Conservation (phyloP, 2,888 invertebrate species). For the Autographa pulchrina region DNA sequence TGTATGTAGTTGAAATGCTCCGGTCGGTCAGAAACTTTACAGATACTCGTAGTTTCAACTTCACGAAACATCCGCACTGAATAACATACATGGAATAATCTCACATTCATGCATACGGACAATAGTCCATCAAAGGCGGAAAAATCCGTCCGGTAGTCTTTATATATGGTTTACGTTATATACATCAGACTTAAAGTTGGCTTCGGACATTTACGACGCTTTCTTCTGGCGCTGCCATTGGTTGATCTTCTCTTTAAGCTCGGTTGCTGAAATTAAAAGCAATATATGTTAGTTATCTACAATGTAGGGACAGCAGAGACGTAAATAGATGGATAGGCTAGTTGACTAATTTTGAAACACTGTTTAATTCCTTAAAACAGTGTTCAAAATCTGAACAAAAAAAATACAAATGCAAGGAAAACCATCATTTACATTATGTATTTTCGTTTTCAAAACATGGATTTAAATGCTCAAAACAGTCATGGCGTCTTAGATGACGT, state of each 20-base stretch:
- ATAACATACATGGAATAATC: conserved; percentile 81
- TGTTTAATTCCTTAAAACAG: too few relatives aligned
- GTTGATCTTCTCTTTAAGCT: conserved; percentile 95
- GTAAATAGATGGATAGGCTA: neutral
- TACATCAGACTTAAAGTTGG: conserved; percentile 86
- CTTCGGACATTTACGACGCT: conserved; percentile 76
- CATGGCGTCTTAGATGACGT: too few relatives aligned
- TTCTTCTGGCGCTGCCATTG: conserved; percentile 96
- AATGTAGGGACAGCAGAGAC: neutral
- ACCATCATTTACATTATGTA: too few relatives aligned
- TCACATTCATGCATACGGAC: conserved; percentile 84
- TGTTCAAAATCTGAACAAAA: too few relatives aligned
- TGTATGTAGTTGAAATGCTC: conserved; percentile 50
- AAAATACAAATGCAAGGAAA: too few relatives aligned
- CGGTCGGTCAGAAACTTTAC: conserved; percentile 38
- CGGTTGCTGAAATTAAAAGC: conserved; percentile 90
- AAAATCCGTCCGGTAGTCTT: conserved; percentile 79
- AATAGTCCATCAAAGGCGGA: conserved; percentile 82
- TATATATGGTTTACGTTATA: conserved; percentile 80
- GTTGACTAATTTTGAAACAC: too few relatives aligned
- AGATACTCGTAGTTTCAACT: conserved; percentile 54
- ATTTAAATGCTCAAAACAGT: too few relatives aligned
- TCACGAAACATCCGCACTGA: conserved; percentile 70
- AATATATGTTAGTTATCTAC: conserved; percentile 3
- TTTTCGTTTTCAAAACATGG: too few relatives aligned